phyloP scores from a whole-genome alignment of 2,113 vertebrate species.

The Micromys minutus region DNA sequence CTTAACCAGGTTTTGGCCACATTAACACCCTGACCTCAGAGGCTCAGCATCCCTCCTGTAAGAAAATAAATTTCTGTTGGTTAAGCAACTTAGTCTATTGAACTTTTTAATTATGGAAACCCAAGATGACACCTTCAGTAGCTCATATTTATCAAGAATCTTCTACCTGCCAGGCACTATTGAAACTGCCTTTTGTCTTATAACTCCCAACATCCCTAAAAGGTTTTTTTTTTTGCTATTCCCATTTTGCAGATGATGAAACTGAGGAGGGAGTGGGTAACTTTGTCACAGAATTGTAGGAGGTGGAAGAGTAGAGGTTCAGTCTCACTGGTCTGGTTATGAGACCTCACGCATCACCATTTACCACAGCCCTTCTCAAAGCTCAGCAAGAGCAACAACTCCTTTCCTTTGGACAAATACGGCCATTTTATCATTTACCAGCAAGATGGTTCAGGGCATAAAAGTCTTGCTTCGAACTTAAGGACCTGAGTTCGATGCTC shows the following conservation, averaged over 20 bases:
- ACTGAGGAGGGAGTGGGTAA: neutral
- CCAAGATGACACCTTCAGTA: neutral
- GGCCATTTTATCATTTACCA: neutral
- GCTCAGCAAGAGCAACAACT: neutral
- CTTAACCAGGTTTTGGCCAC: neutral
- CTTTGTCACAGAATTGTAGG: neutral
- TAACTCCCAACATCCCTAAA: constrained; percentile 5
- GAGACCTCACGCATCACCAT: neutral
- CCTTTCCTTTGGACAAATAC: constrained; percentile 19
- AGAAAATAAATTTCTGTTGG: neutral
- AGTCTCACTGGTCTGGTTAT: neutral
- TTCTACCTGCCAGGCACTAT: neutral
- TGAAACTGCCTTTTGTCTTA: neutral
- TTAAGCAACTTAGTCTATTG: neutral
- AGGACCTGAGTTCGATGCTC: neutral
- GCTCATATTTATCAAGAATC: constrained; percentile 13
- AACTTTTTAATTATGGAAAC: neutral
- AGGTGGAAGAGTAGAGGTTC: neutral
- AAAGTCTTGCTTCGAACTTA: too few species aligned
- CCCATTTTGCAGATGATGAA: neutral
- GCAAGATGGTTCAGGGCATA: neutral
- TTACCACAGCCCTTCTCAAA: neutral
- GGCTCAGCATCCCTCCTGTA: neutral
- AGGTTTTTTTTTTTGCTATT: neutral
- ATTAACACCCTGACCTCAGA: neutral